Base-by-base conservation (phyloP, 2,888 invertebrate genomes). In the Oscheius sp. region DNA sequence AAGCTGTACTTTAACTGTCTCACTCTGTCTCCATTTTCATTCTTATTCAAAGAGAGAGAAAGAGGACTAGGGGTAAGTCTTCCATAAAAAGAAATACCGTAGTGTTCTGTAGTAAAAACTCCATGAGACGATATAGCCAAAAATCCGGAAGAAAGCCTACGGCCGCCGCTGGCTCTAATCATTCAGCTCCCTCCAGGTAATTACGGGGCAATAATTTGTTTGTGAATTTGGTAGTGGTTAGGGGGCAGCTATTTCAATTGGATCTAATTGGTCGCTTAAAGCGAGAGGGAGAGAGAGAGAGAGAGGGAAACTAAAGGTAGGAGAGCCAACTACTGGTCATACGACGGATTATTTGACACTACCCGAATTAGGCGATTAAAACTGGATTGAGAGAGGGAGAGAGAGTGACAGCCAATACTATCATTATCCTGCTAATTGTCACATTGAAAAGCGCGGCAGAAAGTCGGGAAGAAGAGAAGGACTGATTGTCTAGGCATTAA, bases 171-270 rank as follows among this genome's bases (percentile, higher is more conserved):
- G 42, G 68, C 37, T 48, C 70, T 70, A 70, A 70, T 70, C 70
- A 70, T 70, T 70, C 70, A 68, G 37, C 37, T 53, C 68, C 53
- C 32, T 50, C 53, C 70, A 70, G 70, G 70, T 70, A 70, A 70
- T 70, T 70, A 70, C 70, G 70, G 42, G 42, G 47, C 70, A 57
- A 70, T 70, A 70, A 70, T 70, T 70, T 70, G 70, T 70, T 70
- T 70, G 70, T 70, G 70, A 70, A 70, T 70, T 70, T 70, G 70
- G 70, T 70, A 70, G 70, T 59, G 59, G 58, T 35, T 37, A 35
- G 51, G 68, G 47, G 66, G 53, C 55, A 21, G 55, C 70, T 59
- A 47, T 59, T 70, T 59, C 70, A 70, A 70, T 58, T 51, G 66
- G 66, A 33, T 59, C 70, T 70, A 70, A 70, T 70, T 70, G 70